phyloP scores from a whole-genome alignment of 30 jellyfish, hydroid and myxozoan genomes.

The Hydractinia echinata region DNA sequence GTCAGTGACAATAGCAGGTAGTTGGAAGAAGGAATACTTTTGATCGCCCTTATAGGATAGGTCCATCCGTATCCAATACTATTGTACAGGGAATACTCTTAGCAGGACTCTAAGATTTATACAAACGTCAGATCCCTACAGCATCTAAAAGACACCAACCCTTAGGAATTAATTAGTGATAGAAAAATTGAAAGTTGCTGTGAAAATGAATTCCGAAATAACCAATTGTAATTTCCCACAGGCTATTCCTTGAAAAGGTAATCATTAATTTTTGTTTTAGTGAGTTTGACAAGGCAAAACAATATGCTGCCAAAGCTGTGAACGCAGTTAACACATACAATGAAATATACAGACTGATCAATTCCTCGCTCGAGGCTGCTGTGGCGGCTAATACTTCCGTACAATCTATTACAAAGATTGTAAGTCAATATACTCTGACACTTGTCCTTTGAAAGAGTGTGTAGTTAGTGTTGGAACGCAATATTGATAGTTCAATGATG shows the following conservation, averaged over 20 bases:
- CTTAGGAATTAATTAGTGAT: background rate
- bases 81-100: no score
- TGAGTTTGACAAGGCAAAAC: constrained; percentile 62
- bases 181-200: background rate
- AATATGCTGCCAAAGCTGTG: constrained; percentile 78
- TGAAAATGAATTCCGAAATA: background rate
- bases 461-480: background rate
- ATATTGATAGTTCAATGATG: background rate
- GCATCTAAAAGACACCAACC: background rate
- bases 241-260: no score
- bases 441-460: background rate
- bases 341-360: constrained; percentile 65
- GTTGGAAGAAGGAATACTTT: no score
- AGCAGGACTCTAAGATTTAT: no score
- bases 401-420: constrained; percentile 46
- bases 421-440: constrained; percentile 16
- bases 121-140: background rate
- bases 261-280: constrained; percentile 26
- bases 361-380: constrained; percentile 67
- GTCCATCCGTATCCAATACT: no score
- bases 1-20: no score
- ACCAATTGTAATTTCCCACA: no score
- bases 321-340: constrained; percentile 78
- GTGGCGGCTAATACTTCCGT: constrained; percentile 64
- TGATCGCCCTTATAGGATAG: no score